Evolutionary conservation across 2,797 vertebrate species (phyloP).

Genomic region (Petrocephalus sullivani): DNA sequence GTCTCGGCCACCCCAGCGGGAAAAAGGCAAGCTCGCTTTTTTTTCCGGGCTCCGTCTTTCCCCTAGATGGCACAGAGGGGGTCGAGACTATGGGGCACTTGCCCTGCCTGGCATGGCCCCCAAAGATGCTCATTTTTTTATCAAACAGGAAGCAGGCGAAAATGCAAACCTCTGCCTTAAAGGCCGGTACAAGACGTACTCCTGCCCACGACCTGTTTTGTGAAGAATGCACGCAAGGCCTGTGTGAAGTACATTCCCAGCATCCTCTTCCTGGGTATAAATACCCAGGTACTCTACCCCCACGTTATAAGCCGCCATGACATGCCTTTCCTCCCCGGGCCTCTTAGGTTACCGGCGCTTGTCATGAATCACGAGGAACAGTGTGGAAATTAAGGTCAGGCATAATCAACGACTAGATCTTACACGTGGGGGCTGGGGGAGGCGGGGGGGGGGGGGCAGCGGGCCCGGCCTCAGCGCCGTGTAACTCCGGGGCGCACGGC

Average conservation of each 20-base stretch:
- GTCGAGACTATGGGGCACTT: not conserved
- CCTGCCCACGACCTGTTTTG: not conserved
- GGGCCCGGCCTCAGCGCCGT: not conserved
- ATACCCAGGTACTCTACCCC: not conserved
- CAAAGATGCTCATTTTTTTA: not conserved
- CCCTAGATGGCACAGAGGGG: not conserved
- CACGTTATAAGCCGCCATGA: not conserved
- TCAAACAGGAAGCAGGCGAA: not conserved
- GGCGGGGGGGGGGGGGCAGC: not conserved
- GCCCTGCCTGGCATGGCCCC: not conserved
- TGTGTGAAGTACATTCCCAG: not conserved
- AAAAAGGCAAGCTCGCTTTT: not conserved
- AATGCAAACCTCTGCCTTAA: not conserved
- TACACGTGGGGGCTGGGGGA: not conserved
- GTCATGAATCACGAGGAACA: conserved; percentile 1
- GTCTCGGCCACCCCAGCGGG: not conserved
- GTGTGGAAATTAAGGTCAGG: not conserved
- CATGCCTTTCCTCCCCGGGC: not conserved
- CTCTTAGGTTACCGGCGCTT: not conserved
- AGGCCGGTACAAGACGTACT: not conserved
- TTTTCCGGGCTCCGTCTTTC: not conserved
- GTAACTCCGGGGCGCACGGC: not conserved
- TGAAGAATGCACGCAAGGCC: not conserved
- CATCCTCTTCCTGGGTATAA: not conserved
- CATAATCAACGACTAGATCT: not conserved